Percentiles rank a stretch among this genome's conserved stretches.
Evolutionary conservation across 2,888 invertebrate species (phyloP).

Genomic region (Camptogramma bilineatum): DNA sequence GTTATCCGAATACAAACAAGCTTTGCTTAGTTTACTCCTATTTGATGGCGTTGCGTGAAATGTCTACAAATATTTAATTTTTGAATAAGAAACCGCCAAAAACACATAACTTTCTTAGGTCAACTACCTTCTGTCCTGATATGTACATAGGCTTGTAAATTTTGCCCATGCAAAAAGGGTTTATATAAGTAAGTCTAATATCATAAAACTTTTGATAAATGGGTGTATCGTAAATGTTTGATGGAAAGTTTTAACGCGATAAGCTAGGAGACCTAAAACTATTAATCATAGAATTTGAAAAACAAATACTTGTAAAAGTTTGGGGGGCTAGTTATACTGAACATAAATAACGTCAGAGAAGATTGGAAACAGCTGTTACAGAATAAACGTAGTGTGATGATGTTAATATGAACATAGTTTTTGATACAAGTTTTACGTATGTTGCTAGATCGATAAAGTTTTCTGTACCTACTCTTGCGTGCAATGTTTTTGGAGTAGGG

Average conservation of each 20-base stretch:
- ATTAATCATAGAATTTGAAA: slow-evolving; percentile 25
- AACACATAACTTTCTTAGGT: too few species aligned
- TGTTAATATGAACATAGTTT: background rate
- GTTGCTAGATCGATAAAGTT: background rate
- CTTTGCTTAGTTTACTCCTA: too few species aligned
- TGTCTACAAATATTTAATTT: too few species aligned
- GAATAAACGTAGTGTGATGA: slow-evolving; percentile 1
- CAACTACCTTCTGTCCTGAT: background rate
- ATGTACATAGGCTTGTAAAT: background rate
- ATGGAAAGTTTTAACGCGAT: slow-evolving; percentile 27
- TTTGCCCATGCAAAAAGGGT: background rate
- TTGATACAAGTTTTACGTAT: background rate
- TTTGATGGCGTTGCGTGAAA: too few species aligned
- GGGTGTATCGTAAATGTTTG: slow-evolving; percentile 17
- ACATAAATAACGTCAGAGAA: slow-evolving; percentile 13
- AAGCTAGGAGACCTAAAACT: slow-evolving; percentile 23
- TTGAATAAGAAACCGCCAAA: too few species aligned
- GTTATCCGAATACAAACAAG: too few species aligned
- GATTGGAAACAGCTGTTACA: slow-evolving; percentile 16
- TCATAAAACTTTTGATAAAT: slow-evolving; percentile 29
- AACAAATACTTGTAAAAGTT: slow-evolving; percentile 23
- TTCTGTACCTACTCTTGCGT: background rate
- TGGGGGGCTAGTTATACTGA: background rate
- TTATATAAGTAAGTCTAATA: too few species aligned
- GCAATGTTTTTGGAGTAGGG: background rate